phyloP scores from a whole-genome alignment of 1,140 invertebrate genomes.

The Lamellibrachia luymesi region DNA sequence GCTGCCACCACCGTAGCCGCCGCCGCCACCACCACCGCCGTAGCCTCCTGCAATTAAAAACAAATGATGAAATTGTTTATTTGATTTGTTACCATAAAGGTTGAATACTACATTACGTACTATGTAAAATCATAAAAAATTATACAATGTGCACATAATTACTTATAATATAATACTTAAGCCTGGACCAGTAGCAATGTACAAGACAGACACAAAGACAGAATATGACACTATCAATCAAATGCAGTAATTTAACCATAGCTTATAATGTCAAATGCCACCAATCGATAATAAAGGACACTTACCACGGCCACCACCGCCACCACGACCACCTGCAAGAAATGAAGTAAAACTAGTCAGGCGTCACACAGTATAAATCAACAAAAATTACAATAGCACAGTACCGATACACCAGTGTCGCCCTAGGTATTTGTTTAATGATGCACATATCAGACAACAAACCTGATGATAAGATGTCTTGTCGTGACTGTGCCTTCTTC shows the following conservation, averaged over 20 bases:
- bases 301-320: slow-evolving; percentile 7
- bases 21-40: not conserved
- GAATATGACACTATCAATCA: no score
- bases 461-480: slow-evolving; percentile 19
- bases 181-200: no score
- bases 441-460: not conserved
- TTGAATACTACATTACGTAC: no score
- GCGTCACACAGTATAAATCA: not conserved
- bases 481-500: slow-evolving; percentile 26
- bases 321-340: slow-evolving; percentile 6
- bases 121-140: no score
- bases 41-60: not conserved
- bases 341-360: not conserved
- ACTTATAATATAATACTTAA: no score
- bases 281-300: not conserved
- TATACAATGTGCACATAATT: no score
- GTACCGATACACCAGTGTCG: not conserved
- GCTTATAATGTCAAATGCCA: no score
- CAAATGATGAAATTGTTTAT: not conserved
- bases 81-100: no score
- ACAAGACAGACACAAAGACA: no score
- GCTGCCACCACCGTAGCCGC: not conserved
- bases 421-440: not conserved
- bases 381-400: not conserved
- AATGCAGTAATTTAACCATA: no score